Evolutionary conservation across 2,888 invertebrate species (phyloP), one percentile per base, ranked within the genome.

Genomic region (Watsonalla cultraria): DNA sequence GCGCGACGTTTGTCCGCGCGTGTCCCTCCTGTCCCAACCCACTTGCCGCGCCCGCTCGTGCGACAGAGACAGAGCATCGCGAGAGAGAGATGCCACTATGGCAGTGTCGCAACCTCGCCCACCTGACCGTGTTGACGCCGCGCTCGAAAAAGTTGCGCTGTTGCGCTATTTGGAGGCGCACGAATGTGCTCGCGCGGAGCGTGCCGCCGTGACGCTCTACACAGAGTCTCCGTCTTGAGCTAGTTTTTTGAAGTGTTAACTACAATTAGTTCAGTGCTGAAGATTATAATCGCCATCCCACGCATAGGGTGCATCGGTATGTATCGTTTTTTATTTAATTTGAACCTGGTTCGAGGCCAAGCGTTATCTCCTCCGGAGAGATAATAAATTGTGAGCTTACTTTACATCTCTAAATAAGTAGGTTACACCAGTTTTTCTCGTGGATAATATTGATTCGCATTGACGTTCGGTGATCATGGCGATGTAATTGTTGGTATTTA

Each of bases 41-140:
- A 62, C 61, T 59, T 57, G 54, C 55, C 59, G 54, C 55, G 60
- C 55, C 60, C 68, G 70, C 64, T 76, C 72, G 87, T 80, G 86
- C 69, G 81, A 90, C 74, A 74, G 82, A 81, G 86, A 86, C 65
- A 59, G 66, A 66, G 54, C 53, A 53, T 61, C 62, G 66, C 58
- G 65, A 61, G 75, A 80, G 69, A 67, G 84, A 80, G 86, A 87
- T 65, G 62, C 72, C 74, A 64, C 67, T 70, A 89, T 86, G 86
- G 83, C 89, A 82, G 86, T 89, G 90, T 89, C 90, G 90, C 90
- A 90, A 90, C 90, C 87, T 90, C 90, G 88, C 90, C 90, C 90
- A 90, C 90, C 90, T 90, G 90, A 90, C 89, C 86, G 89, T 90
- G 90, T 89, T 90, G 90, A 90, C 82, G 90, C 88, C 89, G 89